phyloP scores from a whole-genome alignment of 2,113 vertebrate species.

The Gambusia affinis region DNA sequence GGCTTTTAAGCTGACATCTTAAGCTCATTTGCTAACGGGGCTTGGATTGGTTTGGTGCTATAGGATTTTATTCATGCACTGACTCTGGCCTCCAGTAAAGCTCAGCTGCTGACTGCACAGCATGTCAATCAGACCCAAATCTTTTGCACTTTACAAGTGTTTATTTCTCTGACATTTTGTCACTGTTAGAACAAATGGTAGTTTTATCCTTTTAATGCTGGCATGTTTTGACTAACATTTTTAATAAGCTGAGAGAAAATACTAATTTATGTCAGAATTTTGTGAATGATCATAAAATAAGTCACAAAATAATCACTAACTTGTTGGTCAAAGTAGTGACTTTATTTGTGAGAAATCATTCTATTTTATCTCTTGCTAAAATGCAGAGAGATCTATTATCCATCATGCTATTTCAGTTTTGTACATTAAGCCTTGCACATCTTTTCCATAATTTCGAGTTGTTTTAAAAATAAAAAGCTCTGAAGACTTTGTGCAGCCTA shows the following conservation, averaged over 20 bases:
- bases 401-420: too few relatives aligned
- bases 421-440: too few relatives aligned
- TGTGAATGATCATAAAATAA: neutral
- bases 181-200: constrained; percentile 2
- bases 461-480: too few relatives aligned
- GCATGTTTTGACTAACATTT: neutral
- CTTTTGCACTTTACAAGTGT: constrained; percentile 20
- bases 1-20: constrained; percentile 78
- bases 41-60: constrained; percentile 59
- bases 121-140: constrained; percentile 34
- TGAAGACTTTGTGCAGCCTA: too few relatives aligned
- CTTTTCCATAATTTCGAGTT: too few relatives aligned
- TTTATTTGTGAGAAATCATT: neutral
- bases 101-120: constrained; percentile 57
- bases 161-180: neutral
- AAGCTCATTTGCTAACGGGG: constrained; percentile 74
- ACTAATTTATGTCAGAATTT: neutral
- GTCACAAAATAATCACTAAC: neutral
- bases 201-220: neutral
- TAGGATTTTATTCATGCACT: constrained; percentile 63
- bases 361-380: neutral
- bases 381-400: too few relatives aligned
- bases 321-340: neutral
- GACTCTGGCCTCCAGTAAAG: constrained; percentile 65
- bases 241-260: neutral